A percentile compares a stretch with the other conserved stretches of the same genome.
Conservation (phyloP, 2,888 invertebrate genomes). For the Tortrix viridana region DNA sequence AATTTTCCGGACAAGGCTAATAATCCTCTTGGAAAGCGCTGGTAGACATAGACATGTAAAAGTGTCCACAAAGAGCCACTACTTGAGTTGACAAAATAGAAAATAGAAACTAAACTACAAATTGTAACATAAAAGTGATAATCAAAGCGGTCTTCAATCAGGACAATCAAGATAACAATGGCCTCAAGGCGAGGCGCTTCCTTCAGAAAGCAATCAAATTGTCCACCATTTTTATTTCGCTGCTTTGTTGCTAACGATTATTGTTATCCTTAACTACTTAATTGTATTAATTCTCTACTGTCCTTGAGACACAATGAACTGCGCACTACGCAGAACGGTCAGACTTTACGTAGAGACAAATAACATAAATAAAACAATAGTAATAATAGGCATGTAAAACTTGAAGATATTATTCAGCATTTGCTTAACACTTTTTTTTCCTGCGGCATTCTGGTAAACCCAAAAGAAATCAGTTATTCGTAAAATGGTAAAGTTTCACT, state of each 20-base stretch:
- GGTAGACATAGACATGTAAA: too few relatives aligned
- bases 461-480: too few relatives aligned
- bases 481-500: too few relatives aligned
- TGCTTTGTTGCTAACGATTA: constrained; percentile 18
- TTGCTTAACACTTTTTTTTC: too few relatives aligned
- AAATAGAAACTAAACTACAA: not conserved
- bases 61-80: too few relatives aligned
- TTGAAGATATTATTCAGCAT: too few relatives aligned
- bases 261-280: not conserved
- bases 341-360: too few relatives aligned
- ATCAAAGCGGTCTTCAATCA: constrained; percentile 4
- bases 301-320: not conserved
- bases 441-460: too few relatives aligned
- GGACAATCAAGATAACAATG: constrained; percentile 29
- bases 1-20: too few relatives aligned
- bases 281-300: not conserved
- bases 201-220: constrained; percentile 24
- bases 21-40: too few relatives aligned
- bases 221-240: constrained; percentile 8
- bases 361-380: too few relatives aligned
- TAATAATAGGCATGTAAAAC: too few relatives aligned
- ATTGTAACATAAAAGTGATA: constrained; percentile 6
- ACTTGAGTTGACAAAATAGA: not conserved
- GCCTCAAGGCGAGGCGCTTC: constrained; percentile 29
- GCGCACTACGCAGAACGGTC: not conserved